Conservation (phyloP, 2,797 vertebrate genomes). For the Agapornis canus region DNA sequence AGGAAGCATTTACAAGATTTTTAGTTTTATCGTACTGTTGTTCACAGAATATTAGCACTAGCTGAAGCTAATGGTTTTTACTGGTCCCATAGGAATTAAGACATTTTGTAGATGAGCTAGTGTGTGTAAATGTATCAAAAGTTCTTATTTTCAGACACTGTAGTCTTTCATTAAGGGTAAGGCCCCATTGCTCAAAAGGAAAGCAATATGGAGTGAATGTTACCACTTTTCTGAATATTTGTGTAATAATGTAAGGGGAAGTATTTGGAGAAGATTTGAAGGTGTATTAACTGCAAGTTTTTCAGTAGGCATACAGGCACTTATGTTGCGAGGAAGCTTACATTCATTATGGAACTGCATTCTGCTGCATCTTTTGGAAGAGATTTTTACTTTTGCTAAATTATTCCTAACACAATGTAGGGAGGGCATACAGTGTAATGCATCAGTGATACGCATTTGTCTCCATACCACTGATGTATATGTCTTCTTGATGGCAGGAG, state of each 20-base stretch:
- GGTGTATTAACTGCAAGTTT: not conserved
- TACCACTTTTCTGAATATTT: not conserved
- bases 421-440: fast-evolving
- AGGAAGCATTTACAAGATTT: not conserved
- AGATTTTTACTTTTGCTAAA: not conserved
- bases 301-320: not conserved
- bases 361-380: not conserved
- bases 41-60: not conserved
- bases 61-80: not conserved
- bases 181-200: not conserved
- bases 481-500: not conserved
- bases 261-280: not conserved
- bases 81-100: not conserved
- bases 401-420: too few species aligned
- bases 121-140: not conserved
- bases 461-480: fast-evolving
- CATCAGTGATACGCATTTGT: fast-evolving
- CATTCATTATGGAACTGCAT: not conserved
- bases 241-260: not conserved
- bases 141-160: not conserved
- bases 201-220: not conserved
- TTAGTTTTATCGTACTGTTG: not conserved
- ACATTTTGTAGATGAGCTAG: not conserved
- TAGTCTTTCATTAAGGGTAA: not conserved
- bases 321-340: not conserved